These are phyloP conservation scores for Dilophus febrilis DNA, from an alignment of 2,888 invertebrate genomes.

Conservation along the genomic window DNA sequence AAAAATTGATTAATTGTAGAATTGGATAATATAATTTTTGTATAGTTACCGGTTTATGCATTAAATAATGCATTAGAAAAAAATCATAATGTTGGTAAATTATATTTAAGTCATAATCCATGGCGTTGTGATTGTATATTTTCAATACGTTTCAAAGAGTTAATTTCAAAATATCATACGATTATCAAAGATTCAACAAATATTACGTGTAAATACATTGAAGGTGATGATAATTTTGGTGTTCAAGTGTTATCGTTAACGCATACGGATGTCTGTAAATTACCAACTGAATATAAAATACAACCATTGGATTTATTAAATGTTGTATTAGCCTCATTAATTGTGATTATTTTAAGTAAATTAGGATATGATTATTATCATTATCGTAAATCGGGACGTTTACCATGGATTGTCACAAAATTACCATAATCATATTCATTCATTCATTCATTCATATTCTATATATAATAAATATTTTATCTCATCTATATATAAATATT, in stretches of 20 bases:
- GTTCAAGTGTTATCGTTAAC: slow-evolving; percentile 51
- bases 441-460: too few species aligned
- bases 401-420: slow-evolving; percentile 72
- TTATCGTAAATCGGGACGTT: slow-evolving; percentile 59
- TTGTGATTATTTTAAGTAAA: slow-evolving; percentile 53
- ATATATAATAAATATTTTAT: too few species aligned
- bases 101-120: slow-evolving; percentile 58
- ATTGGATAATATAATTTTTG: too few species aligned
- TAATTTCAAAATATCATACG: slow-evolving; percentile 38
- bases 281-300: slow-evolving; percentile 35
- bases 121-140: slow-evolving; percentile 73
- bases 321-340: slow-evolving; percentile 45
- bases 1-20: too few species aligned
- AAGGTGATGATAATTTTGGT: slow-evolving; percentile 34
- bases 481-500: too few species aligned
- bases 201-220: slow-evolving; percentile 47
- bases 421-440: slow-evolving; percentile 48
- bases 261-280: slow-evolving; percentile 49
- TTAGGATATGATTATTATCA: slow-evolving; percentile 66
- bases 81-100: slow-evolving; percentile 49
- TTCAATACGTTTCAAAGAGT: slow-evolving; percentile 55
- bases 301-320: slow-evolving; percentile 58
- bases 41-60: slow-evolving; percentile 61
- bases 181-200: slow-evolving; percentile 52
- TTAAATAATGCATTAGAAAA: slow-evolving; percentile 60